Percentiles rank a stretch among this genome's conserved stretches.
phyloP scores from a whole-genome alignment of 2,797 vertebrate genomes.

The Sciurus vulgaris region DNA sequence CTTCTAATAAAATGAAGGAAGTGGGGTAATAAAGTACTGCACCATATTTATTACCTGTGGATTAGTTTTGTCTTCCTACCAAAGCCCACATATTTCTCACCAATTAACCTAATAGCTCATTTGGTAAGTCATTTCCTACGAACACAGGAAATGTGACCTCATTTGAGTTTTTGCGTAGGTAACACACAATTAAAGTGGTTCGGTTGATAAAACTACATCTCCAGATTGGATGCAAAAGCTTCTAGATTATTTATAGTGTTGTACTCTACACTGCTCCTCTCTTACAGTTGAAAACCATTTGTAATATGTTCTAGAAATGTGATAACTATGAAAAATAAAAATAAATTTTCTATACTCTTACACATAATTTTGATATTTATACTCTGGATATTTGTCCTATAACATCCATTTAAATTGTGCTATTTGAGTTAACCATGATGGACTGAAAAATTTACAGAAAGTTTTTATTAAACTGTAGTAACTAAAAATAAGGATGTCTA shows the following conservation, averaged over 20 bases:
- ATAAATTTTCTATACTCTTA: conserved; percentile 75
- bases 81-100: conserved; percentile 30
- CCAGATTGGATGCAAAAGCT: conserved; percentile 48
- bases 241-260: conserved; percentile 66
- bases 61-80: not conserved
- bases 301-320: conserved; percentile 65
- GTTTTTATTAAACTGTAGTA: conserved; percentile 61
- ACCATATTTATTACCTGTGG: not conserved
- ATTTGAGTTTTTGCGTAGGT: conserved; percentile 70
- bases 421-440: conserved; percentile 65
- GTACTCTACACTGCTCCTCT: conserved; percentile 62
- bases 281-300: conserved; percentile 67
- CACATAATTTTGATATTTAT: conserved; percentile 78
- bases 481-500: conserved; percentile 54
- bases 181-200: conserved; percentile 58
- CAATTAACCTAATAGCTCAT: not conserved
- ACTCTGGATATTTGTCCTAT: conserved; percentile 76
- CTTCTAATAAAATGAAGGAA: conserved; percentile 19
- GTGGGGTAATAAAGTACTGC: not conserved
- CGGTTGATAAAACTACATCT: conserved; percentile 39
- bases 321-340: conserved; percentile 80
- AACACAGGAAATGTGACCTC: conserved; percentile 48
- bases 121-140: not conserved
- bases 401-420: conserved; percentile 73
- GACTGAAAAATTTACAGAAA: conserved; percentile 59